Conservation (phyloP, 2,888 invertebrate genomes). For the Crocallis elinguaria region DNA sequence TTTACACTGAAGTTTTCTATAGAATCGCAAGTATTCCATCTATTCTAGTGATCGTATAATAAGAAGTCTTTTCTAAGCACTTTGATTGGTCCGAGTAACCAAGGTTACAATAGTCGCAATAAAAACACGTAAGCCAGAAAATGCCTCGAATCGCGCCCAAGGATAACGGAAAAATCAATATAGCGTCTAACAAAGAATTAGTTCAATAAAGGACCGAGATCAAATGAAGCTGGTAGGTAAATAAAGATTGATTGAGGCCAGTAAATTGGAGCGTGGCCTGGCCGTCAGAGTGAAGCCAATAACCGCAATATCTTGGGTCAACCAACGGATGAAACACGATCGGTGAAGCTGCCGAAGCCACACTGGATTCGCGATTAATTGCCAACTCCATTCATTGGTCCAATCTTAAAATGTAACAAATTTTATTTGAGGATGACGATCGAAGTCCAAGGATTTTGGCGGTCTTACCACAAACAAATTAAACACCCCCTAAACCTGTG, state of each 20-base stretch:
- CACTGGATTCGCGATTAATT: constrained; percentile 52
- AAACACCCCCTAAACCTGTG: no score
- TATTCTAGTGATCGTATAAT: constrained; percentile 3
- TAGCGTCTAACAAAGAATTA: constrained; percentile 29
- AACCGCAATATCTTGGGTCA: constrained; percentile 59
- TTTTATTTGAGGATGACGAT: no score
- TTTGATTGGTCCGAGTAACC: constrained; percentile 31
- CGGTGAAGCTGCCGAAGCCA: constrained; percentile 64
- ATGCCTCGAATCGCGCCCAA: constrained; percentile 39
- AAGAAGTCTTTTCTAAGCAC: constrained; percentile 30
- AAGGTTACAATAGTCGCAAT: constrained; percentile 45
- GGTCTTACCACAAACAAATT: no score
- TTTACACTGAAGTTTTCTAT: constrained; percentile 35
- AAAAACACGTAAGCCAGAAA: constrained; percentile 36
- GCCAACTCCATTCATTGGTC: constrained; percentile 39
- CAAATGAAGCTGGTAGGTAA: constrained; percentile 39
- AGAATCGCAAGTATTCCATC: constrained; percentile 26
- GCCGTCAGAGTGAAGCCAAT: constrained; percentile 49
- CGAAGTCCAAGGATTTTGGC: no score
- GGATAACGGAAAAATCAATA: constrained; percentile 52
- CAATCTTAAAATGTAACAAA: neutral
- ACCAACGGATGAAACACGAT: constrained; percentile 59
- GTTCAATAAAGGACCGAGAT: constrained; percentile 43
- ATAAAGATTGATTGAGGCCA: constrained; percentile 48
- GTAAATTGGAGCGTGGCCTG: constrained; percentile 53